Percentiles rank a stretch among this genome's conserved stretches.
phyloP scores from a whole-genome alignment of 2,113 vertebrate species.

The Oxygymnocypris stewartii region DNA sequence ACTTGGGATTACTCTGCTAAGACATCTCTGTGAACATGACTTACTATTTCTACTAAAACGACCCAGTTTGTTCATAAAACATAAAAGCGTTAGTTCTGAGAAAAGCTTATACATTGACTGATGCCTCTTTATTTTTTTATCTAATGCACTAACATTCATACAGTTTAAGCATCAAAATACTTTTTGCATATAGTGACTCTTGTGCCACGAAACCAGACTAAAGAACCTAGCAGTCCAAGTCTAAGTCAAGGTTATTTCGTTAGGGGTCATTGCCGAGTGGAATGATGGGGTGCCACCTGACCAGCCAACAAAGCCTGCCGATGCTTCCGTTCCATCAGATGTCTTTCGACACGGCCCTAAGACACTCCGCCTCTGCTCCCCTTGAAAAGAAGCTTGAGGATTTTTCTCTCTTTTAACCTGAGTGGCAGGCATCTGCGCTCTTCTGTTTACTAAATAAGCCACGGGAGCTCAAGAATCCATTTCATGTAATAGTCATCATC shows the following conservation, averaged over 20 bases:
- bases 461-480: conserved; percentile 61
- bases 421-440: conserved; percentile 64
- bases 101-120: background rate
- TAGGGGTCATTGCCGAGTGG: conserved; percentile 51
- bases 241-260: conserved; percentile 47
- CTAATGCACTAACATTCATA: background rate
- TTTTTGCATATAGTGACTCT: background rate
- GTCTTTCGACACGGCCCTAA: conserved; percentile 67
- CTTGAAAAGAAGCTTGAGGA: conserved; percentile 53
- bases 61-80: background rate
- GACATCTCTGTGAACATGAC: background rate
- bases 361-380: conserved; percentile 61
- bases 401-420: conserved; percentile 59
- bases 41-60: background rate
- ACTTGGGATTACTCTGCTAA: background rate
- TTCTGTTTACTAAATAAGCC: conserved; percentile 72
- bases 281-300: conserved; percentile 65
- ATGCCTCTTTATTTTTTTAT: background rate
- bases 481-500: conserved; percentile 59
- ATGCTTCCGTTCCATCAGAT: conserved; percentile 64
- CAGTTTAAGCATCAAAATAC: background rate
- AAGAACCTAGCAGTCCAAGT: conserved; percentile 11
- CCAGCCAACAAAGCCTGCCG: conserved; percentile 65
- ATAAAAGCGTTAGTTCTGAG: background rate
- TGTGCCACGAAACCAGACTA: background rate